phyloP scores from a whole-genome alignment of 30 jellyfish, hydroid and myxozoan species.

The Hydractinia echinata region DNA sequence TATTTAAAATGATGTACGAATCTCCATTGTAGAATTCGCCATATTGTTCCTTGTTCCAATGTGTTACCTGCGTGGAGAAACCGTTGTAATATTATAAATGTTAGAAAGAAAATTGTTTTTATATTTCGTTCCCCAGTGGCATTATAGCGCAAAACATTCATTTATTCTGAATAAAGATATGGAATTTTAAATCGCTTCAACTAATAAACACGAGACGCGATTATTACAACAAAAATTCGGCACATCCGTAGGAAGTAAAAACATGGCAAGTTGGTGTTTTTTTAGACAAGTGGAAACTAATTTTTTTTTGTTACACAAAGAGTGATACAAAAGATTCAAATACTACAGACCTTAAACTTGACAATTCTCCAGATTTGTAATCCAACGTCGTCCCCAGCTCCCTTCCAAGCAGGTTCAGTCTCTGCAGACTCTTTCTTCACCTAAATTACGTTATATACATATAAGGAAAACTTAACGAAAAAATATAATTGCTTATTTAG shows the following conservation, averaged over 20 bases:
- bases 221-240: too few relatives aligned
- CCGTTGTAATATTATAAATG: background rate
- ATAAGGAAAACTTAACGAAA: background rate
- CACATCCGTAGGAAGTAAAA: too few relatives aligned
- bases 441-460: constrained; percentile 19
- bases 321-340: background rate
- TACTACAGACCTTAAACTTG: constrained; percentile 72
- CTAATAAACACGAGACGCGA: too few relatives aligned
- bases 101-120: background rate
- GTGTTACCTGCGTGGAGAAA: constrained; percentile 50
- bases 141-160: too few relatives aligned
- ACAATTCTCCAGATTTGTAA: constrained; percentile 95
- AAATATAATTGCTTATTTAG: too few relatives aligned
- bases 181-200: too few relatives aligned
- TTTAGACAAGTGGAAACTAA: too few relatives aligned
- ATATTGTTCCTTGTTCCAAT: constrained; percentile 88
- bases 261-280: too few relatives aligned
- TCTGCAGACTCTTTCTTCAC: constrained; percentile 96
- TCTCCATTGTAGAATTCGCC: constrained; percentile 97
- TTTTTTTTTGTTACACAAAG: background rate
- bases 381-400: constrained; percentile 87
- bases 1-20: constrained; percentile 87
- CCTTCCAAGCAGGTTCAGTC: constrained; percentile 97
- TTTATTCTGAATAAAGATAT: background rate
- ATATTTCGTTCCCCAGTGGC: background rate